Evolutionary conservation across 2,888 invertebrate genomes (phyloP), one percentile per base, ranked within the genome.

Genomic region (Trissolcus brochymenae): DNA sequence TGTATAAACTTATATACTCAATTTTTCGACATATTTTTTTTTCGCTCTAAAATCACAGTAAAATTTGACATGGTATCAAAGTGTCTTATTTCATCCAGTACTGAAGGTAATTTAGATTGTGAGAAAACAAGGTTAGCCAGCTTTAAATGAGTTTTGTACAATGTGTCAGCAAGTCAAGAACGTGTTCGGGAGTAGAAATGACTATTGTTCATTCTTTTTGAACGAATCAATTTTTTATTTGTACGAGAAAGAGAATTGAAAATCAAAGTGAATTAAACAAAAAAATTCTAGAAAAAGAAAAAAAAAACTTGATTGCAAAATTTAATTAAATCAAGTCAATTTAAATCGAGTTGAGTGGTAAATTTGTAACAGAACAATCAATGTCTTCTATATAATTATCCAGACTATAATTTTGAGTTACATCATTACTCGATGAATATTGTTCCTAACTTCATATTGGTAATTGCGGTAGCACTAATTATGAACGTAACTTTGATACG

Each of bases 121-220:
- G 50, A 50, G 46, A 64, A 72, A 77, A 77, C 72, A 72, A 68
- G 67, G 72, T 77, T 73, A 71, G 53, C 60, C 53, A 56, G 62
- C 73, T 79, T 75, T 29, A 66, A 74, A 77, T 62, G 72, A 77
- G 71, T 74, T 74, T 72, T 60, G 71, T 71, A 64, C 76, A 67
- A 76, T n/a, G 76, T 74, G 71, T 54, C 49, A 51, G 60, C 61
- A 49, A 59, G 61, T 57, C 67, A 71, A 61, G 71, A 79, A 79
- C 76, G 79, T 79, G 76, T 79, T 79, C 71, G 62, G 76, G 76
- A 71, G 76, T 60, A 67, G 76, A 76, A 79, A 73, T 79, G 68
- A 73, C 67, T 66, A 60, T 67, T 62, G 68, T 76, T 66, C 62
- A 72, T 72, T 72, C 74, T 75, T 64, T 64, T 75, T 61, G 71